Conservation (phyloP, 1,140 invertebrate genomes). For the Uloborus diversus region DNA sequence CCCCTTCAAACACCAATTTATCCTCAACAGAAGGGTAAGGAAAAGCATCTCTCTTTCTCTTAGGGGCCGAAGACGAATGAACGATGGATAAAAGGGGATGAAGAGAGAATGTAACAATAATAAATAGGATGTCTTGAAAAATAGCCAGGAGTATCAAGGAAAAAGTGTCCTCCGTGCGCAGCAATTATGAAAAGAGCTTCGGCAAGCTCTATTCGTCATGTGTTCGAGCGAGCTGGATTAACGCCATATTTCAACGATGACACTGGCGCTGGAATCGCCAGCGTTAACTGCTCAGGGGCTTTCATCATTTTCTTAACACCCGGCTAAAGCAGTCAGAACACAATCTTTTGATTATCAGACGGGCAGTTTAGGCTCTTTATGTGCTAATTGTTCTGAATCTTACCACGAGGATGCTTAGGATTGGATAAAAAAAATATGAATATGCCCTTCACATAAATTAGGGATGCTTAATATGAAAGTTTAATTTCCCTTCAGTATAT, state of each 20-base stretch:
- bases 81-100: background rate
- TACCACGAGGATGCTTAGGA: no score
- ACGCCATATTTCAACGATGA: slow-evolving; percentile 37
- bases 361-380: no score
- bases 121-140: slow-evolving; percentile 29
- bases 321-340: no score
- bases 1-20: slow-evolving; percentile 54
- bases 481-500: no score
- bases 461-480: no score
- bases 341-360: no score
- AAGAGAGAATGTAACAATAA: background rate
- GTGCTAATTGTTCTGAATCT: no score
- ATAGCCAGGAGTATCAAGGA: slow-evolving; percentile 15
- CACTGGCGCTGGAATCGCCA: background rate
- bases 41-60: background rate
- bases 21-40: background rate
- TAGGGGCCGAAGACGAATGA: background rate
- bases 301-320: no score
- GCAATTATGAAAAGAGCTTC: slow-evolving; percentile 53
- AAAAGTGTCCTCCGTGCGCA: slow-evolving; percentile 37
- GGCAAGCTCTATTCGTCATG: slow-evolving; percentile 19
- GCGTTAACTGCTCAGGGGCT: no score
- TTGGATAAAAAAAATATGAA: no score
- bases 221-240: slow-evolving; percentile 15
- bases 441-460: no score